Conservation (phyloP, 2,113 vertebrate genomes). For the Poeciliopsis prolifica region DNA sequence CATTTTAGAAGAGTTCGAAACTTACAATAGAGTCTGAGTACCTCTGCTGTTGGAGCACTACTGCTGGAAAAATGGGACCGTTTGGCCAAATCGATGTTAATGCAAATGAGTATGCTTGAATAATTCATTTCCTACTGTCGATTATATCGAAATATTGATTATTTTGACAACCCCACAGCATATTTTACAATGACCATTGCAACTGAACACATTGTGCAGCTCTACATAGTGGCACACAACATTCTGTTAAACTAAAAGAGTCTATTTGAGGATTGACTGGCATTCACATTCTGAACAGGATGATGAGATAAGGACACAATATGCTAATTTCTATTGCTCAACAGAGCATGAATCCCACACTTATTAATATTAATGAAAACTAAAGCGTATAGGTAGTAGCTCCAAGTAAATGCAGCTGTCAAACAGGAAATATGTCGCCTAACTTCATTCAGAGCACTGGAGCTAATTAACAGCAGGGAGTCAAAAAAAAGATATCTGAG, state of each 20-base stretch:
- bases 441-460: constrained; percentile 7
- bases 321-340: constrained; percentile 6
- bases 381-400: background rate
- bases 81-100: no score
- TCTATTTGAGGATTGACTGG: constrained; percentile 1
- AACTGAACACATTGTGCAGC: no score
- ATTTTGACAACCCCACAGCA: no score
- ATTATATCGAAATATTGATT: no score
- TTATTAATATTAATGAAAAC: constrained; percentile 36
- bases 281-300: constrained; percentile 4
- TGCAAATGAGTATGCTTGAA: no score
- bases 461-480: constrained; percentile 19
- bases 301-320: constrained; percentile 8
- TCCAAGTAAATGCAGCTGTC: constrained; percentile 21
- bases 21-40: no score
- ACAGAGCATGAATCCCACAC: constrained; percentile 9
- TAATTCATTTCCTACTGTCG: no score
- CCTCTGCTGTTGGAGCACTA: no score
- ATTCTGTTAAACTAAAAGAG: background rate
- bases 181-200: no score
- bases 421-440: background rate
- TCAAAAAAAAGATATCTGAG: constrained; percentile 15
- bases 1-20: no score
- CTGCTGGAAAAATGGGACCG: no score
- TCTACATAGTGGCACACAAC: background rate